These are phyloP conservation scores for Teleogryllus occipitalis DNA, from an alignment of 1,140 invertebrate genomes.

Conservation along the genomic window DNA sequence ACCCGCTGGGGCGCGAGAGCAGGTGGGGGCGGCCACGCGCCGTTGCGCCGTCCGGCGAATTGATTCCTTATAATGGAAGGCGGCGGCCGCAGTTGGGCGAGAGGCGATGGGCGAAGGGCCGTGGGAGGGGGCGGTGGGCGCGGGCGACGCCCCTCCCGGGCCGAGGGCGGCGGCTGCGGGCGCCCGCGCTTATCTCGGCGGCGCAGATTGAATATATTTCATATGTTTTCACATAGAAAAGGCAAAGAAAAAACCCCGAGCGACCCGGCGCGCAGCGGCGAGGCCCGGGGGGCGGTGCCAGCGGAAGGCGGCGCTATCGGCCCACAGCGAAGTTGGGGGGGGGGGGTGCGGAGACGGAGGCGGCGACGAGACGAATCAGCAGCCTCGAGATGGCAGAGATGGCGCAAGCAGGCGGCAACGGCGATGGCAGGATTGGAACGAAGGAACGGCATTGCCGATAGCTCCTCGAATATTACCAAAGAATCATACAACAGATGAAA, in stretches of 20 bases:
- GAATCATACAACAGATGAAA: no score
- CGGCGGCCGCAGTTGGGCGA: no score
- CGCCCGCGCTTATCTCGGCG: conserved; percentile 32
- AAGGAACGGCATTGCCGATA: no score
- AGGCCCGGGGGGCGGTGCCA: conserved; percentile 18
- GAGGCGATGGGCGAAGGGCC: no score
- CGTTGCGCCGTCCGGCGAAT: no score
- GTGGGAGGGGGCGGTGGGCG: neutral
- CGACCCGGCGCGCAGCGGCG: conserved; percentile 17
- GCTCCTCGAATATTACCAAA: no score
- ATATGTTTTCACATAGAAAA: conserved; percentile 41
- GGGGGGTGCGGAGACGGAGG: conserved; percentile 36
- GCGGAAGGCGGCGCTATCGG: conserved; percentile 22
- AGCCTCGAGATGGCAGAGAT: neutral
- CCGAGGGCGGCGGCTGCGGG: neutral
- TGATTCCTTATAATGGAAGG: no score
- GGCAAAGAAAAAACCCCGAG: conserved; percentile 20
- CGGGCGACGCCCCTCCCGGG: neutral
- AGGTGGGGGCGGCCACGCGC: no score
- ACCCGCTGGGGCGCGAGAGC: no score
- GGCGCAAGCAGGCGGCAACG: neutral
- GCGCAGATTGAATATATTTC: conserved; percentile 45
- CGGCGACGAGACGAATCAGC: no score
- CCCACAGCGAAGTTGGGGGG: conserved; percentile 19
- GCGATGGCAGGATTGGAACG: no score